Evolutionary conservation across 2,113 vertebrate species (phyloP), one percentile per base, ranked within the genome.

Genomic region (Podocnemis expansa): DNA sequence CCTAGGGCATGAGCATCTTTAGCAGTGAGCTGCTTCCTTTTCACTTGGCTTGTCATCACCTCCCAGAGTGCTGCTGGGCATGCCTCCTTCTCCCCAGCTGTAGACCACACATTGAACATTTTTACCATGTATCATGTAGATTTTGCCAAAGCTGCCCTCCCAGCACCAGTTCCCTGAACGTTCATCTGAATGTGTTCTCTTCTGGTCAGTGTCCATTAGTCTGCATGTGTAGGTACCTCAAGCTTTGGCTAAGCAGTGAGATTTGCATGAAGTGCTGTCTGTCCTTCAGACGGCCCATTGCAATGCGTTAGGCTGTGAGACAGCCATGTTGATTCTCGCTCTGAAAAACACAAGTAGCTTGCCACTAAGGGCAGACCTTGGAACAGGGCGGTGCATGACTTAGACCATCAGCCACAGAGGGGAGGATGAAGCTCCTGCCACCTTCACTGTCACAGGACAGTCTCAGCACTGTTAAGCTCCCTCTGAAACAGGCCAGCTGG

Each of bases 21-120:
- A 41, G 94, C 92, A 81, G 2, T 21, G 60, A 63, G 63, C 85
- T 73, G 2, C 41, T 85, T 89, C 45, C 60, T 87, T 92, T 82
- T 63, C 60, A 49, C 80, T 89, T 85, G 88, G 88, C 78, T 8
- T 8, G 75, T 17, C 87, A 82, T 93, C 88, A 89, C 90, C 89
- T 88, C 90, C 75, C 2, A 0, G 80, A 90, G 55, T 51, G 73
- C 89, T 90, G 90, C 16, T 84, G 83, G 9, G 47, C 56, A 84
- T 85, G 1, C 2, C 55, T 84, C 85, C 76, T 78, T 84, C 93
- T 82, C 85, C 47, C 80, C 73, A 79, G 43, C 60, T 92, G 38
- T 83, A 84, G 83, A 79, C 81, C 5, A 27, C 34, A 16, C 43
- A 41, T 31, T 12, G 43, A 51, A n/a, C 76, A 24, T 41, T 31